A percentile compares a stretch with the other conserved stretches of the same genome.
These are phyloP conservation scores for Columba guinea DNA, from an alignment of 2,797 vertebrate genomes.

Conservation along the genomic window DNA sequence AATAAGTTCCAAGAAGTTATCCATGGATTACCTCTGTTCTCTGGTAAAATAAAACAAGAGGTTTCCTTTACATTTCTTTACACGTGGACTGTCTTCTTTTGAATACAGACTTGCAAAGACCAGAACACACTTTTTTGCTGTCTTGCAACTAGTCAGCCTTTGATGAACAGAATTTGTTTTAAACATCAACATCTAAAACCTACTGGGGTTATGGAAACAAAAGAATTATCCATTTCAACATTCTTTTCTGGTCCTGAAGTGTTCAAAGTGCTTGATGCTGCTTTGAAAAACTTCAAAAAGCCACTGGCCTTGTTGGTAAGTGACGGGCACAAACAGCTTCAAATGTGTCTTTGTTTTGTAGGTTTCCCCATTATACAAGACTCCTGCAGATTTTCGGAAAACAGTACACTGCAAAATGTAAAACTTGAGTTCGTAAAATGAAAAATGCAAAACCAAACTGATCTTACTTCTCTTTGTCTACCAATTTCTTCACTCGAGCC, in stretches of 20 bases:
- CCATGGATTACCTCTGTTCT: background rate
- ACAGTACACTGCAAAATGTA: fast-evolving
- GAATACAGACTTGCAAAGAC: background rate
- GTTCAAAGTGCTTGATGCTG: background rate
- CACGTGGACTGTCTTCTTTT: background rate
- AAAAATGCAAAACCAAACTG: background rate
- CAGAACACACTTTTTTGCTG: background rate
- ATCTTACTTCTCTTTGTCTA: slow-evolving; percentile 61
- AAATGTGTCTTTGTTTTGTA: background rate
- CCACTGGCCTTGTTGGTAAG: background rate
- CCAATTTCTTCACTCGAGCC: slow-evolving; percentile 73
- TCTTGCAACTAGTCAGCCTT: background rate
- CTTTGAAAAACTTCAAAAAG: background rate
- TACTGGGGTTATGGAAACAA: background rate
- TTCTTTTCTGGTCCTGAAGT: background rate
- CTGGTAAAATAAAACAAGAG: background rate
- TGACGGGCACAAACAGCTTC: background rate
- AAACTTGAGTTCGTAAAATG: background rate
- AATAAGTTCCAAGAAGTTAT: background rate
- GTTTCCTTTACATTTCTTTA: background rate
- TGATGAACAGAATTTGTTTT: background rate
- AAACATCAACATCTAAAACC: background rate
- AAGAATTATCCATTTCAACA: background rate
- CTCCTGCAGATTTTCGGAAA: background rate
- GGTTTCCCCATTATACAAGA: background rate